phyloP scores from a whole-genome alignment of 2,113 vertebrate genomes.

The Apodemus speciosus region DNA sequence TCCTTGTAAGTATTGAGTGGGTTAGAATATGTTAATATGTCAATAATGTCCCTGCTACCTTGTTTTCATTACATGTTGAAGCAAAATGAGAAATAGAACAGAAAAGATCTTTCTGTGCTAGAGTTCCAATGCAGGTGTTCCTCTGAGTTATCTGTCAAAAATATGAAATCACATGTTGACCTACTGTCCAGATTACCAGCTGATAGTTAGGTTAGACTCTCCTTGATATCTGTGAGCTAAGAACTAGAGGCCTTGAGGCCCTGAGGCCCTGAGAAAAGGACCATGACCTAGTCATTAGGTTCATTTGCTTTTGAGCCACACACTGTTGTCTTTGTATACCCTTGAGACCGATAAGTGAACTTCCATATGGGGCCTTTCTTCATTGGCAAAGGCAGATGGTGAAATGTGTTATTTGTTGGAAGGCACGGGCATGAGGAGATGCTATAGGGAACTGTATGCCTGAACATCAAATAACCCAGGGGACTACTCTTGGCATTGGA shows the following conservation, averaged over 20 bases:
- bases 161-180: neutral
- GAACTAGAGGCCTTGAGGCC: neutral
- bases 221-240: neutral
- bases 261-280: neutral
- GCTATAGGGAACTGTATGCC: neutral
- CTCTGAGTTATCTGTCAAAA: neutral
- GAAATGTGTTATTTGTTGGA: neutral
- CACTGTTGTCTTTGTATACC: neutral
- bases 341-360: neutral
- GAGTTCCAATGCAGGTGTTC: neutral
- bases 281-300: neutral
- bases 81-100: neutral
- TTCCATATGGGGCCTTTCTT: neutral
- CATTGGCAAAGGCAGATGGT: neutral
- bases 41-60: neutral
- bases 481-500: neutral
- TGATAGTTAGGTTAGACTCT: neutral
- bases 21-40: neutral
- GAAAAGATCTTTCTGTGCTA: neutral
- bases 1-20: neutral
- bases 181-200: conserved; percentile 22
- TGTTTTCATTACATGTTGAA: neutral
- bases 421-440: neutral
- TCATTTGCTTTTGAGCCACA: neutral
- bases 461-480: neutral